Percentiles rank a stretch among this genome's conserved stretches.
phyloP scores from a whole-genome alignment of 1,140 invertebrate genomes.

The Grapholita molesta region DNA sequence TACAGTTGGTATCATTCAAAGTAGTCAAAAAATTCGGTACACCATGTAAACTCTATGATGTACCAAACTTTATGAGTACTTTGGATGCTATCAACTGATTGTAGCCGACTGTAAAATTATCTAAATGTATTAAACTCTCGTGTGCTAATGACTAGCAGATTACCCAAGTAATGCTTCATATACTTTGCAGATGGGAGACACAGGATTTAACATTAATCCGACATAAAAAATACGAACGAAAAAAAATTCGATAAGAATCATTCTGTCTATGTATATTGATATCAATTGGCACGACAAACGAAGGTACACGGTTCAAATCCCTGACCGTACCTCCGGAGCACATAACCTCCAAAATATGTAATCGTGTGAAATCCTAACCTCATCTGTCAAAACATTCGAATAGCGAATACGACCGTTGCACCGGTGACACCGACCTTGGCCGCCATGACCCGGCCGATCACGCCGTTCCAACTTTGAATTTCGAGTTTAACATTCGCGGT shows the following conservation, averaged over 20 bases:
- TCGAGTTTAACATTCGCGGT: neutral
- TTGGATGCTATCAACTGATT: too few relatives aligned
- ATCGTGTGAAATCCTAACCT: slow-evolving; percentile 14
- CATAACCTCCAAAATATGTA: neutral
- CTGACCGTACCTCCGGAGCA: neutral
- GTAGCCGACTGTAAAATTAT: too few relatives aligned
- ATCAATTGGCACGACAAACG: neutral
- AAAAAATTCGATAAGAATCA: neutral
- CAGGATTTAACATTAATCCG: too few relatives aligned
- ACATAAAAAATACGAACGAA: neutral
- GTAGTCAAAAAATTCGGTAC: too few relatives aligned
- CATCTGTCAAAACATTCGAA: slow-evolving; percentile 4
- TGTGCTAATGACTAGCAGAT: too few relatives aligned
- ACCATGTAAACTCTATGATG: too few relatives aligned
- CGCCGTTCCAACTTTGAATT: neutral
- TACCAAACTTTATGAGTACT: too few relatives aligned
- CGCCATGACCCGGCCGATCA: slow-evolving; percentile 1
- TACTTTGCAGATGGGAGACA: too few relatives aligned
- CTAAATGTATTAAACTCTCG: too few relatives aligned
- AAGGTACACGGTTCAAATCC: neutral
- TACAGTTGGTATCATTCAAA: too few relatives aligned
- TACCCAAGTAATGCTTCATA: too few relatives aligned
- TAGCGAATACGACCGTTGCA: neutral
- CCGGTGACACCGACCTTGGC: slow-evolving; percentile 12
- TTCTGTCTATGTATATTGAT: neutral